Base-by-base conservation (phyloP, 2,888 invertebrate genomes). In the Glyphotaelius pellucidus region DNA sequence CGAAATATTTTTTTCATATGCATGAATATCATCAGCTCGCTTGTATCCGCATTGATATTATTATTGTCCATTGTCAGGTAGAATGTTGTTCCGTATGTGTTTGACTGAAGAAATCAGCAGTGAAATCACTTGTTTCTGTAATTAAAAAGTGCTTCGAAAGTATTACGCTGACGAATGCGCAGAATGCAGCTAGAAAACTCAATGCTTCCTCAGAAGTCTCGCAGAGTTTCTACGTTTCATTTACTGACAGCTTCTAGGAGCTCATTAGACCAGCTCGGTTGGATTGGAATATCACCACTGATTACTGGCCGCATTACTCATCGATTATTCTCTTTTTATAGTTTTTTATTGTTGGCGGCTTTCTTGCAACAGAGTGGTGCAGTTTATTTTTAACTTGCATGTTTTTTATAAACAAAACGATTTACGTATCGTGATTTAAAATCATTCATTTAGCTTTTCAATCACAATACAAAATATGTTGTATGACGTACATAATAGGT, bases 61-160 rank as follows among this genome's bases (percentile, higher is more conserved):
- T n/a, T 25, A 67, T 67, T 7, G 7, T 67, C 25, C 5, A 67
- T 67, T 67, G 67, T 67, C 67, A 67, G 9, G 7, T 67, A 25
- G 25, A 67, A 67, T 67, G 67, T 67, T 67, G 67, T 25, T 67
- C 67, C 25, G n/a, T 25, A n/a, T n/a, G 67, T 67, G 67, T 67
- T 7, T 67, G 32, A 31, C 7, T 31, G 32, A 81, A 32, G 19
- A 81, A 81, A 81, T 81, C 14, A 5, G 31, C 32, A 81, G 32
- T 81, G 81, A 81, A 81, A 81, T 81, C 81, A 81, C 81, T 32
- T 81, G 30, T 81, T 81, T 81, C 81, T 32, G 81, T 32, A 81
- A 81, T 81, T 32, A 32, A 31, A 30, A 81, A 81, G 81, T 32
- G 81, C 81, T 81, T 81, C 11, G 14, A 32, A 81, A 32, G 81